Evolutionary conservation across 2,888 invertebrate genomes (phyloP), one percentile per base, ranked within the genome.

Genomic region (Syrista parreyssii): DNA sequence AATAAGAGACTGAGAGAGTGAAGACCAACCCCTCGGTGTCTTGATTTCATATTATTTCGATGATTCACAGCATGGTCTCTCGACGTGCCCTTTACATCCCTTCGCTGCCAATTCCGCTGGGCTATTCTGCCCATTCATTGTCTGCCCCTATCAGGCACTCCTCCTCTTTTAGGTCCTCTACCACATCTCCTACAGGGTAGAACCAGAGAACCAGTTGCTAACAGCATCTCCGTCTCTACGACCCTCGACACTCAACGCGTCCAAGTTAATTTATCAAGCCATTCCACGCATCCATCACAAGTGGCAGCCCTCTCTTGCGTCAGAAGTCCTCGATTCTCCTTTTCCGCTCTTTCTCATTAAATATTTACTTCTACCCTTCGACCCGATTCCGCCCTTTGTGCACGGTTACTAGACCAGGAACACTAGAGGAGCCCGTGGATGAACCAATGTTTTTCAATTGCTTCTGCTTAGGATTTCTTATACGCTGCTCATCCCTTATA

Each of bases 201-300:
- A 73, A 75, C 71, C 73, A 77, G 68, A 71, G 34, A 33, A 69
- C 40, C 71, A 69, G 76, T 77, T 71, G 71, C 78, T 76, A 77
- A 23, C 78, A 73, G 55, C 75, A 68, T 74, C 78, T 35, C 33
- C 68, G 31, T 71, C 69, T 73, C 23, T 55, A n/a, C 71, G 71
- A 71, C 35, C 68, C 72, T 71, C 74, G 32, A 72, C 73, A 15
- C 68, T 33, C 32, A 33, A 71, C 71, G 71, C 31, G 71, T 71
- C 23, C 74, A 35, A 36, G 77, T 79, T 82, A 82, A 86, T 86
- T 86, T 84, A 84, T 85, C 84, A 81, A 80, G 73, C 75, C 79
- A 81, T 80, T 81, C 79, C 81, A 79, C 76, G 78, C 82, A 80
- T 75, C 82, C 76, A 82, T 85, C 82, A 79, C 80, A 72, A 79